Evolutionary conservation across 2,888 invertebrate genomes (phyloP).

Genomic region (Lepetodrilus schrolli): DNA sequence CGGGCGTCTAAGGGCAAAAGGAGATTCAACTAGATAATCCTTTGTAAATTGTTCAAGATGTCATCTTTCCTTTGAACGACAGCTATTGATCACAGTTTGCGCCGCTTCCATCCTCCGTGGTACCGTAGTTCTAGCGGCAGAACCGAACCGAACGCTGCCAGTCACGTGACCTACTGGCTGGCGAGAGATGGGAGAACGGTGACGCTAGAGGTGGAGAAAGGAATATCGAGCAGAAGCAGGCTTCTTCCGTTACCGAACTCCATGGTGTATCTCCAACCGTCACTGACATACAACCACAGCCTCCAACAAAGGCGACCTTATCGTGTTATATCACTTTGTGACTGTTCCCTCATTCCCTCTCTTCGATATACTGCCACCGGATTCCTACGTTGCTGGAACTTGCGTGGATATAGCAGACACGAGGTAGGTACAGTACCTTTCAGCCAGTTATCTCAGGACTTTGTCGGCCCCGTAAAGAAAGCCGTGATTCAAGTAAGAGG

Average conservation of each 20-base stretch:
- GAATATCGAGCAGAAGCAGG: not conserved
- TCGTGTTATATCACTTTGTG: not conserved
- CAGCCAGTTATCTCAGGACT: not conserved
- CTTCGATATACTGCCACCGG: no score
- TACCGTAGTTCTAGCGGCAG: no score
- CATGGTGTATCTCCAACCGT: not conserved
- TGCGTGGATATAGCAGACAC: constrained; percentile 14
- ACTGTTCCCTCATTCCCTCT: not conserved
- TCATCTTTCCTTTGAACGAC: constrained; percentile 27
- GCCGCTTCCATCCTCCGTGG: constrained; percentile 4
- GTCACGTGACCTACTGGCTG: constrained; percentile 13
- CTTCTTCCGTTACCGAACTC: constrained; percentile 8
- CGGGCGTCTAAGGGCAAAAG: not conserved
- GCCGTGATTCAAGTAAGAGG: not conserved
- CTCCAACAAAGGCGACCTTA: not conserved
- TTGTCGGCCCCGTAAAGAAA: not conserved
- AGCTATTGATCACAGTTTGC: constrained; percentile 2
- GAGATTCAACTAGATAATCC: constrained; percentile 28
- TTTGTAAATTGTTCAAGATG: constrained; percentile 31
- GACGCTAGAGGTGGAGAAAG: not conserved
- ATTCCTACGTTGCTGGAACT: not conserved
- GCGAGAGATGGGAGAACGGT: constrained; percentile 1
- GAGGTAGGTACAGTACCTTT: not conserved
- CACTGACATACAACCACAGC: no score
- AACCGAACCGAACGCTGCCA: constrained; percentile 11